Base-by-base conservation (phyloP, 2,797 vertebrate genomes). In the Alauda arvensis region DNA sequence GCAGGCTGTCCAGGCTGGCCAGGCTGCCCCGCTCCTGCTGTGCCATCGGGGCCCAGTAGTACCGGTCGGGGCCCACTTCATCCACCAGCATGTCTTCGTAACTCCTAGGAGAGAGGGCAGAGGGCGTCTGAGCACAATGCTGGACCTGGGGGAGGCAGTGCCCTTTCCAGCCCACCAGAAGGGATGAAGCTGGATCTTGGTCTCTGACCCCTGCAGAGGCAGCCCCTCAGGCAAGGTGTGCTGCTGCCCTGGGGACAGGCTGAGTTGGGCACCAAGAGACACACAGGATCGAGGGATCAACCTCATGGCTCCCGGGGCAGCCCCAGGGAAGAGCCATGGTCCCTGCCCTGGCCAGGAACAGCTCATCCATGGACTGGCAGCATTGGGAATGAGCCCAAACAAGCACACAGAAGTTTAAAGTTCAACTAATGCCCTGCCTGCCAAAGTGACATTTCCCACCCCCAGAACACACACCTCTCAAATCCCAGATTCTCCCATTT, bases 1-100 rank as follows among this genome's bases (percentile, higher is more conserved):
- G 97, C 87, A 99, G 97, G 96, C 99, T 99, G 96, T 99, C 99
- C 96, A 99, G 93, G 18, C 99, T 99, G 1, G 99, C 99, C 97
- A 99, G 97, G 96, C 99, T 99, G 31, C 99, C 99, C 51, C 98
- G 96, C 91, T 99, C 99, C 0, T 98, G 98, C 94, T 98, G 98
- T 49, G 98, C 98, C 95, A 99, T 87, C 0, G 99, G 99, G 1
- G 98, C 98, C 98, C 98, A 99, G 79, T 98, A 99, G 96, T 98
- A 99, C 93, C 98, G 96, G 93, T 98, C 99, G 0, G 96, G 96
- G 56, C 85, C 97, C 96, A 78, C 97, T 94, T 99, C 98, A 2
- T 98, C 98, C 48, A 98, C 98, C 92, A 99, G 97, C 90, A 98
- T 98, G 84, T 98, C 99, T 91, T 99, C 99, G 0, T 99, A 99